Percentiles rank a stretch among this genome's conserved stretches.
These are phyloP conservation scores for Rotaria magnacalcarata DNA, from an alignment of 2,888 invertebrate species.

Conservation along the genomic window DNA sequence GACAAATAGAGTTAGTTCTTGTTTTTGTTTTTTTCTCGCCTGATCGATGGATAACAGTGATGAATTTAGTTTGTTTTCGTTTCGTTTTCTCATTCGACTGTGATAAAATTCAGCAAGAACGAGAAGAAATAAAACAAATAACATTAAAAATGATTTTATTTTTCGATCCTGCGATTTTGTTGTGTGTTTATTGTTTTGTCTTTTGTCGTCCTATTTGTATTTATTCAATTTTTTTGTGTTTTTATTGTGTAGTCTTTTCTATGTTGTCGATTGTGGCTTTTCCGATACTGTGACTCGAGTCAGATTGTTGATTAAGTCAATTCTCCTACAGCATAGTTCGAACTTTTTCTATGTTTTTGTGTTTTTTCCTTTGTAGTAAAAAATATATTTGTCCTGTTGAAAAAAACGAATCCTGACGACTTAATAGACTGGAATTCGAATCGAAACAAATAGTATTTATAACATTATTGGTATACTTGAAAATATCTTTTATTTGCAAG, in stretches of 20 bases:
- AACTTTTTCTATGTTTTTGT: background rate
- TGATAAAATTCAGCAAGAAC: background rate
- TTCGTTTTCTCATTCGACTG: background rate
- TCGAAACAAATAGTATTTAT: too few relatives aligned
- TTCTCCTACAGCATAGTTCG: background rate
- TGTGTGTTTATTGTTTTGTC: background rate
- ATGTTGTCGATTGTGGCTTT: slow-evolving; percentile 12
- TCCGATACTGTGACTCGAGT: background rate
- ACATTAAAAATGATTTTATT: background rate
- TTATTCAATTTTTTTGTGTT: background rate
- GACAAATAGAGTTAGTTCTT: background rate
- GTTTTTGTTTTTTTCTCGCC: background rate
- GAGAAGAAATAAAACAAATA: background rate
- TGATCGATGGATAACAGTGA: slow-evolving; percentile 14
- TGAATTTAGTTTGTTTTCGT: background rate
- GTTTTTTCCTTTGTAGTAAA: background rate
- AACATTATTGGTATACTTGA: too few relatives aligned
- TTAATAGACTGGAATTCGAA: too few relatives aligned
- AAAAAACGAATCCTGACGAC: background rate
- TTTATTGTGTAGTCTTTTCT: background rate
- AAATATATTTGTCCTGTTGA: background rate
- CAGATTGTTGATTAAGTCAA: background rate
- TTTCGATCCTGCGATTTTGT: background rate
- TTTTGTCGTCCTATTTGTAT: background rate
- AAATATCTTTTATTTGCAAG: too few relatives aligned